Evolutionary conservation across 2,113 vertebrate species (phyloP), one percentile per base, ranked within the genome.

Genomic region (Mystacornis crossleyi): DNA sequence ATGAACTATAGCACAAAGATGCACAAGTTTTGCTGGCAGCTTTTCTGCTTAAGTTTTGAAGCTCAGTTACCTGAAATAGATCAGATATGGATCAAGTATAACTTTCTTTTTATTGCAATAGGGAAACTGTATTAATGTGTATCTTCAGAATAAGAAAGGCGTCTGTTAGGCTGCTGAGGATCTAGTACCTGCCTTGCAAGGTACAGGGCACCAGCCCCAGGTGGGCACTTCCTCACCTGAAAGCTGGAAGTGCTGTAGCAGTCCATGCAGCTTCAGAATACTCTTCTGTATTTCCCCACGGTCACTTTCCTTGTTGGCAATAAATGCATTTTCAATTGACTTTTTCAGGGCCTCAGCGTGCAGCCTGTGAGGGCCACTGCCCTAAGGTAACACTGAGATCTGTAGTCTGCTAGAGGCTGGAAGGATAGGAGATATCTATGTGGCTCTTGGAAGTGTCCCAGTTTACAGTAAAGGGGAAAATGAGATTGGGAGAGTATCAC

Each of bases 351-450:
- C 36, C 53, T 71, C 29, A 6, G 36, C 29, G 25, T 28, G 9
- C 31, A 57, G 61, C 31, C 69, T 40, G 36, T 29, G 60, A 42
- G 40, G 42, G 15, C 34, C 9, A 2, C 10, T 40, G 74, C 66
- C 42, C 7, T 42, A 20, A 51, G 83, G n/a, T 25, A 53, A 8
- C 40, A 4, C 4, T 42, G 65, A n/a, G 33, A 24, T 31, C n/a
- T 0, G 1, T 2, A 6, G 7, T 20, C 28, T 38, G 21, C 1
- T 3, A 18, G 34, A 42, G 18, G 5, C 10, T 84, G 55, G 48
- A 25, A 48, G 25, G 66, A 80, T 21, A 24, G 6, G 36, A 57
- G 40, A 4, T 45, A 34, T 7, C 61, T 51, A 1, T 0, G 0
- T 51, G 60, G 60, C 53, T 85, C 8, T 65, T 34, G 20, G 17